Conservation (phyloP, 2,113 vertebrate genomes). For the Gila orcuttii region DNA sequence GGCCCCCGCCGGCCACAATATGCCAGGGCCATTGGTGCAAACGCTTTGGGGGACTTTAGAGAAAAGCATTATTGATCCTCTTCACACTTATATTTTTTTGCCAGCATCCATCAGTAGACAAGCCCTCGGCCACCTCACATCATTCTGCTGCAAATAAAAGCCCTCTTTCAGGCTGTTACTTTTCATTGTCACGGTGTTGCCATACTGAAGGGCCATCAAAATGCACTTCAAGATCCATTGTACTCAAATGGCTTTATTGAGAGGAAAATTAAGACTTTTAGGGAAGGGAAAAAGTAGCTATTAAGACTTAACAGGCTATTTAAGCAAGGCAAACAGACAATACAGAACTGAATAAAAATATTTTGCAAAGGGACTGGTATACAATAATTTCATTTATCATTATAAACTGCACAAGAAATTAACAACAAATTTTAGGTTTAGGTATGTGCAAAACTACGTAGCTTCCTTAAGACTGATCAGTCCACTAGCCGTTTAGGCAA, state of each 20-base stretch:
- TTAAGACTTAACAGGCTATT: slow-evolving; percentile 8
- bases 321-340: neutral
- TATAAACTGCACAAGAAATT: too few species aligned
- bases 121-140: slow-evolving; percentile 32
- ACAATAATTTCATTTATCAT: too few species aligned
- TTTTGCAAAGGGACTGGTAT: neutral
- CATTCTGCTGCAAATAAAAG: slow-evolving; percentile 32
- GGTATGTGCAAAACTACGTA: too few species aligned
- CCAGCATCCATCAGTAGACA: slow-evolving; percentile 49
- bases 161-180: slow-evolving; percentile 32
- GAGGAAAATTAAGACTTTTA: slow-evolving; percentile 1
- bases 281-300: neutral
- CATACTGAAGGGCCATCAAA: slow-evolving; percentile 17
- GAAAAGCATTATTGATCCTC: slow-evolving; percentile 53
- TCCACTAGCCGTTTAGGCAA: too few species aligned
- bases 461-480: too few species aligned
- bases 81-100: slow-evolving; percentile 36
- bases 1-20: slow-evolving; percentile 44
- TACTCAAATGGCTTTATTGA: slow-evolving; percentile 26
- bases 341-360: neutral
- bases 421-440: too few species aligned
- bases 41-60: slow-evolving; percentile 37
- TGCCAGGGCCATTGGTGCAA: slow-evolving; percentile 30
- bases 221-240: slow-evolving; percentile 34
- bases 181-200: slow-evolving; percentile 35